Conservation (phyloP, 1,140 invertebrate species). For the Branchinecta lindahli region DNA sequence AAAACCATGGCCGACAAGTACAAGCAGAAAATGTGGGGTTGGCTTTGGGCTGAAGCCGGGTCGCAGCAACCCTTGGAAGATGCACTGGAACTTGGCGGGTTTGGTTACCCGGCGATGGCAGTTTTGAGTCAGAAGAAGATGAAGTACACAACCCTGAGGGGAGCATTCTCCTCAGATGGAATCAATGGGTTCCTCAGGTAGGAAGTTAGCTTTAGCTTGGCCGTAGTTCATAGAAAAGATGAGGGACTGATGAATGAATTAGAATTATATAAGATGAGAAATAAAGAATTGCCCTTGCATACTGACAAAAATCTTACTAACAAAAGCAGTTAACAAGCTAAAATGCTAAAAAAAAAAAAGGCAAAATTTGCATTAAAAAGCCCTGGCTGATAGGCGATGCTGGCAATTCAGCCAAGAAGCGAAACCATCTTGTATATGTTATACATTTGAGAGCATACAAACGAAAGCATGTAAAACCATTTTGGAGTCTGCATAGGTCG, state of each 20-base stretch:
- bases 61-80: slow-evolving; percentile 69
- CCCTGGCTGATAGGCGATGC: no score
- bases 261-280: neutral
- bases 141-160: slow-evolving; percentile 84
- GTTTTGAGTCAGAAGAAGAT: slow-evolving; percentile 93
- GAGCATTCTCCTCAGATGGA: slow-evolving; percentile 84
- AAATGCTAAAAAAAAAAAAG: no score
- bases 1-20: slow-evolving; percentile 70
- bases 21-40: slow-evolving; percentile 93
- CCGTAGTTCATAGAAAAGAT: slow-evolving; percentile 15
- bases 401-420: no score
- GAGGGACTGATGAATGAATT: neutral
- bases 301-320: no score
- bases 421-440: no score
- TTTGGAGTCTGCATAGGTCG: no score
- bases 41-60: slow-evolving; percentile 87
- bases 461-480: no score
- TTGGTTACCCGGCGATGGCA: slow-evolving; percentile 73
- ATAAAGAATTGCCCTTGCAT: no score
- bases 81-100: slow-evolving; percentile 75
- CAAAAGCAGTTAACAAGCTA: no score
- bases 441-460: no score
- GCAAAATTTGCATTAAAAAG: no score
- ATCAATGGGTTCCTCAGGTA: slow-evolving; percentile 83
- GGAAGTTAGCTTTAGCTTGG: neutral